phyloP scores from a whole-genome alignment of 2,888 invertebrate genomes.

The Polydrusus tereticollis region DNA sequence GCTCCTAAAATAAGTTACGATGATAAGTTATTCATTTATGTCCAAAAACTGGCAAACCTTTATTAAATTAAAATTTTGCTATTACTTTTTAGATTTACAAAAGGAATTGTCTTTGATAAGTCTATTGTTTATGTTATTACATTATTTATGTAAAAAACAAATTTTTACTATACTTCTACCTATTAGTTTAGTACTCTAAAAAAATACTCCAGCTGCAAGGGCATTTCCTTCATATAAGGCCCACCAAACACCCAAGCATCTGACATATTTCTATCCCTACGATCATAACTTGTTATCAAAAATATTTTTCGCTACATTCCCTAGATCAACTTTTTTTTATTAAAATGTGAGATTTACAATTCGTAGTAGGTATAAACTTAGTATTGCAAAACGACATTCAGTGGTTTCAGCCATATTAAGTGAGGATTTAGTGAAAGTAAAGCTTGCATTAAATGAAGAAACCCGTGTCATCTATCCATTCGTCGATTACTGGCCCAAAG shows the following conservation, averaged over 20 bases:
- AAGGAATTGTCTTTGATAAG: too few species aligned
- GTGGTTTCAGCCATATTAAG: not conserved
- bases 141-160: too few species aligned
- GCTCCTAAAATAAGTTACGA: too few species aligned
- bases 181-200: not conserved
- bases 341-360: not conserved
- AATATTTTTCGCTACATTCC: constrained; percentile 27
- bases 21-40: too few species aligned
- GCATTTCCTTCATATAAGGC: not conserved
- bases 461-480: constrained; percentile 65
- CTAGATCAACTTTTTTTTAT: not conserved
- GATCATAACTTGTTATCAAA: constrained; percentile 38
- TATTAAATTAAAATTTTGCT: too few species aligned
- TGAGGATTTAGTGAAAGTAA: constrained; percentile 17
- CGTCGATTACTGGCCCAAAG: constrained; percentile 72
- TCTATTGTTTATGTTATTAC: too few species aligned
- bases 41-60: too few species aligned
- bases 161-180: not conserved
- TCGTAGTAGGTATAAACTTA: not conserved
- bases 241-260: not conserved
- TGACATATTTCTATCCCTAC: not conserved
- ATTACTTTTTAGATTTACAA: too few species aligned
- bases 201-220: not conserved
- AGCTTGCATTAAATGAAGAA: constrained; percentile 62
- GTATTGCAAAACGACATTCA: not conserved